Evolutionary conservation across 2,113 vertebrate species (phyloP), one percentile per base, ranked within the genome.

Genomic region (Corythaixoides concolor): DNA sequence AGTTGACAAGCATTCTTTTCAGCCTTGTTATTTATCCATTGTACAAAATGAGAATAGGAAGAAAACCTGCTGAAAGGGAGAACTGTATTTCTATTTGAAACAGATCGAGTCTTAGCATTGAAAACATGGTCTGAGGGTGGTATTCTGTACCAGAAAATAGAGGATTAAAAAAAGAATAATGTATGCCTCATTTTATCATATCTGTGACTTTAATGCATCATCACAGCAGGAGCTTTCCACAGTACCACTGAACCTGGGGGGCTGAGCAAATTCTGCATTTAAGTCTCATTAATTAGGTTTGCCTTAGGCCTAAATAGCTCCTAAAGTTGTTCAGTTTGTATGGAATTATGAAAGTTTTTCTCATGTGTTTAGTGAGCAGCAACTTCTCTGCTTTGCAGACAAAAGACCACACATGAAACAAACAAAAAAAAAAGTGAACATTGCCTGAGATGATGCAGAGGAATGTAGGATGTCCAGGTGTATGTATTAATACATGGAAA

Each of bases 201-300:
- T 76, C 77, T 89, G 11, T 72, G 77, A 92, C 67, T 92, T 33
- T 73, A 73, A 82, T 92, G 73, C 28, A 69, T 91, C 80, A 88
- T 82, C 89, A 69, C 89, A 95, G 84, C 92, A 92, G 94, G 89
- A 92, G 53, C 41, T 88, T 89, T 90, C 50, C 75, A 60, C 63
- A 30, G 6, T 33, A 79, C 32, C 62, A 53, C 23, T 76, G 69
- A 95, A 89, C 85, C 59, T 79, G 86, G n/a, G 55, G 45, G 53
- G 16, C 56, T 82, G 32, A 94, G 77, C 20, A 97, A 92, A 89
- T 91, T 91, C 69, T 88, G 58, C 74, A 66, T 85, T 93, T 87
- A 96, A 79, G 62, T 82, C 66, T 87, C 80, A 88, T 91, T 92
- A 87, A 79, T 79, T 91, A 8, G 0, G 5, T 85, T 95, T 95